A percentile compares a stretch with the other conserved stretches of the same genome.
phyloP scores from a whole-genome alignment of 2,888 invertebrate species.

The Luperina nickerlii region DNA sequence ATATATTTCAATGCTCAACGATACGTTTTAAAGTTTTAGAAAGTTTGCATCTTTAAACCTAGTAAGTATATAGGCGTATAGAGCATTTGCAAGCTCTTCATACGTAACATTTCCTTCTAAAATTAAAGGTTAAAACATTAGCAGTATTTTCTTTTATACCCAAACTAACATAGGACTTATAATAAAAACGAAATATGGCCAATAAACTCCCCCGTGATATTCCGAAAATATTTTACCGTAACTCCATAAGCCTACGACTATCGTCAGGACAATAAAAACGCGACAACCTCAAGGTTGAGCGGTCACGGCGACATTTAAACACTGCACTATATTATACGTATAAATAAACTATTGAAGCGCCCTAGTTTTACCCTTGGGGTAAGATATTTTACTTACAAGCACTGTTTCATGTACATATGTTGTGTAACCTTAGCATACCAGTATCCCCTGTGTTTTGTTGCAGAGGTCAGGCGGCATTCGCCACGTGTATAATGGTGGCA shows the following conservation, averaged over 20 bases:
- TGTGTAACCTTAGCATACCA: conserved; percentile 36
- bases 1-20: background rate
- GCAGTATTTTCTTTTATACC: conserved; percentile 13
- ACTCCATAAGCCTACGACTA: conserved; percentile 46
- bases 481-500: background rate
- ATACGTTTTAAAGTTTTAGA: background rate
- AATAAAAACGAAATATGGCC: conserved; percentile 44
- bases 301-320: conserved; percentile 60
- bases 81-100: background rate
- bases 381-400: conserved; percentile 39
- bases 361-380: conserved; percentile 48
- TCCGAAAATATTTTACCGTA: conserved; percentile 45
- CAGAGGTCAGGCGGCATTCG: conserved; percentile 24
- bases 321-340: conserved; percentile 40
- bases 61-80: background rate
- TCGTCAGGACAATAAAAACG: conserved; percentile 59
- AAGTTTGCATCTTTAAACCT: too few relatives aligned
- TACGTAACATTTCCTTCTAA: background rate
- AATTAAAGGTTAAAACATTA: conserved; percentile 4
- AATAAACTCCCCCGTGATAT: conserved; percentile 53
- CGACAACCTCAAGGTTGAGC: conserved; percentile 60
- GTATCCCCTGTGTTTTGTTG: conserved; percentile 12
- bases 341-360: conserved; percentile 46
- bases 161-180: conserved; percentile 15
- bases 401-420: conserved; percentile 19